Evolutionary conservation across 2,113 vertebrate genomes (phyloP).

Genomic region (Pteronura brasiliensis): DNA sequence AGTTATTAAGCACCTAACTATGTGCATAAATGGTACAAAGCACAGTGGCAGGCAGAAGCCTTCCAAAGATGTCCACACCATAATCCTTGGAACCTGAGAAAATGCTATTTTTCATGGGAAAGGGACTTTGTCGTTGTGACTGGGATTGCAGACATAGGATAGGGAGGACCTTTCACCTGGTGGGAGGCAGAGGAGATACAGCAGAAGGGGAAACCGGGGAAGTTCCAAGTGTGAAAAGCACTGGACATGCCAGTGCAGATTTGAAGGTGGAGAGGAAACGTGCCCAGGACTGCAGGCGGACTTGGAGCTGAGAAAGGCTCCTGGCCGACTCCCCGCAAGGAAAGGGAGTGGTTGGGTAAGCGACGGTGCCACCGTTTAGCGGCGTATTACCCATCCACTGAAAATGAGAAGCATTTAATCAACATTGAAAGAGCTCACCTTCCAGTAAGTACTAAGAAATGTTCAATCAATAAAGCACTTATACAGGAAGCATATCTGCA

Average conservation of each 20-base stretch:
- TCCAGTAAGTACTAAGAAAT: not conserved
- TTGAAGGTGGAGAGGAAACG: not conserved
- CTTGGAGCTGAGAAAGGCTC: not conserved
- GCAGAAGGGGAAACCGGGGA: not conserved
- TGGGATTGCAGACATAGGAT: not conserved
- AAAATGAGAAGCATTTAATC: not conserved
- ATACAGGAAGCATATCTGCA: not conserved
- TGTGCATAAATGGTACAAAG: not conserved
- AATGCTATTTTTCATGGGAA: not conserved
- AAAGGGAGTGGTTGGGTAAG: not conserved
- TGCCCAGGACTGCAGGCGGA: not conserved
- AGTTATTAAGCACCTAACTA: not conserved
- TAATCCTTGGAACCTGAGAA: not conserved
- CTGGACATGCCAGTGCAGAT: not conserved
- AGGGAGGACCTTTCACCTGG: not conserved
- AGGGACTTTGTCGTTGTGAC: not conserved
- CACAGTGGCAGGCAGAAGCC: not conserved
- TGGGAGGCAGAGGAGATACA: not conserved
- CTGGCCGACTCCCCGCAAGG: not conserved
- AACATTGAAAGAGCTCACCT: not conserved
- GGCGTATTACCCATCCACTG: not conserved
- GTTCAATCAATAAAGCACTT: not conserved
- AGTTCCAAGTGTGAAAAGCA: not conserved
- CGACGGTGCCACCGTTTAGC: not conserved
- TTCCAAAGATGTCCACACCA: not conserved